Percentiles rank a stretch among this genome's conserved stretches.
Conservation (phyloP, 2,113 vertebrate genomes). For the Leucoraja erinaceus region DNA sequence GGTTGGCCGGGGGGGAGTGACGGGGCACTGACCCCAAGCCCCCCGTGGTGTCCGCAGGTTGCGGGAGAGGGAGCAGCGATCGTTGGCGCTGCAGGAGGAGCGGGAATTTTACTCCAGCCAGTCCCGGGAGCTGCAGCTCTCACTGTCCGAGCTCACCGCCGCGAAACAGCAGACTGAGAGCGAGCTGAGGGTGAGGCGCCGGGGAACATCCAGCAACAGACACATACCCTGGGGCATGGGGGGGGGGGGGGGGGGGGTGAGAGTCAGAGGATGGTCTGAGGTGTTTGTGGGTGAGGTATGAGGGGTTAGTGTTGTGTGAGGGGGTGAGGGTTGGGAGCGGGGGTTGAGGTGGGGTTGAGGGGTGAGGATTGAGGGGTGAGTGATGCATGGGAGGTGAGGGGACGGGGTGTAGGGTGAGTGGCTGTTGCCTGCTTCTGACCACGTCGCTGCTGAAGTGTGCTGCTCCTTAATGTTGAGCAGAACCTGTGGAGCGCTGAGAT, state of each 20-base stretch:
- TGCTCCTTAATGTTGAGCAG: no score
- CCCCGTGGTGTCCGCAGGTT: constrained; percentile 58
- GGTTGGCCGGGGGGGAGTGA: neutral
- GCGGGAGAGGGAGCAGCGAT: constrained; percentile 74
- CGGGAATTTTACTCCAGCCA: constrained; percentile 83
- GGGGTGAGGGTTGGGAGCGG: neutral
- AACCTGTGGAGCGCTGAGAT: no score
- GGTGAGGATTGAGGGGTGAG: no score
- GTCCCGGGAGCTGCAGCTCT: constrained; percentile 78
- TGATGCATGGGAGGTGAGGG: no score
- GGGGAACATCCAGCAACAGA: neutral
- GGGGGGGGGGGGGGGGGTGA: neutral
- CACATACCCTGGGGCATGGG: neutral
- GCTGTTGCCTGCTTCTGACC: neutral
- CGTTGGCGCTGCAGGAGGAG: constrained; percentile 76
- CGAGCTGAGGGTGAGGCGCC: constrained; percentile 77
- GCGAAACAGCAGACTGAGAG: constrained; percentile 86
- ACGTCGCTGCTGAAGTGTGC: no score
- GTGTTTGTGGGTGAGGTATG: neutral
- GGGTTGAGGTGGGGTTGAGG: neutral
- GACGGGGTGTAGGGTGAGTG: neutral
- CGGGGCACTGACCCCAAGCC: neutral
- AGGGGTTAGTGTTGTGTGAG: neutral
- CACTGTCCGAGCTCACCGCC: constrained; percentile 74
- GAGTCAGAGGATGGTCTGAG: neutral